Base-by-base conservation (phyloP, 1,140 invertebrate species). In the Zaprionus gabonicus region DNA sequence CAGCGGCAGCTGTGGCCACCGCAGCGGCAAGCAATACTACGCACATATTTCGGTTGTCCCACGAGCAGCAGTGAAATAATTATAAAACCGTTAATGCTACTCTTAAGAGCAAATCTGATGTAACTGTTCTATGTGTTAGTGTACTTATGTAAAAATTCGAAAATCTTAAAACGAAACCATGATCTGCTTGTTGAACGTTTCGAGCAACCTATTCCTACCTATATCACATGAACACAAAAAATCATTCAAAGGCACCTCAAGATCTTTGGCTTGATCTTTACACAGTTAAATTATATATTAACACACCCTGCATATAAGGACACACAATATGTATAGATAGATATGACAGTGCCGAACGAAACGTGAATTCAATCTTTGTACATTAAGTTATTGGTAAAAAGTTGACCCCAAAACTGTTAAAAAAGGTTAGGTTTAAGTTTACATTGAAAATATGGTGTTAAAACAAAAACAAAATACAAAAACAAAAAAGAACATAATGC, bases 21-120 rank as follows among this genome's bases (percentile, higher is more conserved):
- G 91, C 88, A 27, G 91, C 91, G 36, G 88, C 91, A 17, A 92
- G 91, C 72, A 92, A 91, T 60, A 87, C 80, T 36, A 86, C 91
- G 71, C 85, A 92, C 71, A 77, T 85, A 68, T 91, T 92, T 80
- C 91, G 85, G 49, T 75, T 91, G 76, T 82, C 84, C 55, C 82
- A 91, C 55, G 91, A 92, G n/a, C 82, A 82, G 66, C 68, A 86
- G 69, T 91, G 62, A 80, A 69, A 46, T 59, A 68, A 76, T 65
- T 28, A 10, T 34, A 3, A 34, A 34, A 34, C 3, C 66, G 70
- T 66, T 71, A 69, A 57, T 13, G 55, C 44, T 71, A 76, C 46
- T 60, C 38, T 69, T 68, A 79, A 79, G 59, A 76, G 59, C 68
- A 71, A 71, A 72, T 53, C 46, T 75, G 53, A 70, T 86, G 60